These are phyloP conservation scores for Ashinkailepas kermadecensis DNA, from an alignment of 2,888 invertebrate species.

Conservation along the genomic window DNA sequence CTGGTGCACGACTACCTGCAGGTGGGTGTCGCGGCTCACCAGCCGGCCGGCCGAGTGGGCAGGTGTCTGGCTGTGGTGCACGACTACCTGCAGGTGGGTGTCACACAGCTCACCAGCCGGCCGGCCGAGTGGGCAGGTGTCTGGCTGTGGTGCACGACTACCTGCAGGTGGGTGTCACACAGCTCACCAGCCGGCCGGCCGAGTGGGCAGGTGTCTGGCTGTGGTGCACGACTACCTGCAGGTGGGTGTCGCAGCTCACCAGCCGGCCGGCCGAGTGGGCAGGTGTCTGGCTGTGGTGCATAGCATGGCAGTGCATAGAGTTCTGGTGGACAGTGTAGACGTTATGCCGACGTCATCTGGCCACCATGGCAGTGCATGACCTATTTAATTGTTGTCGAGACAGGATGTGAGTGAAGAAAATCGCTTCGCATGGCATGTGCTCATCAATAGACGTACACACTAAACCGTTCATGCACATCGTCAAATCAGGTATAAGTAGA, in stretches of 20 bases:
- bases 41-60: background rate
- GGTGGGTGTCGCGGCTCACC: constrained; percentile 40
- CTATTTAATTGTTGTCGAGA: too few species aligned
- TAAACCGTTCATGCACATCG: too few species aligned
- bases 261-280: background rate
- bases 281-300: background rate
- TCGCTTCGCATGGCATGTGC: too few species aligned
- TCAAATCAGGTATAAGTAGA: too few species aligned
- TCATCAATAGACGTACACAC: too few species aligned
- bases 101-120: background rate
- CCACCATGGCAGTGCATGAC: too few species aligned
- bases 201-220: background rate
- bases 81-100: constrained; percentile 61
- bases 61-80: background rate
- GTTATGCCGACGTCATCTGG: too few species aligned
- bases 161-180: constrained; percentile 50
- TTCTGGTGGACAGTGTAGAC: too few species aligned
- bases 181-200: too few species aligned
- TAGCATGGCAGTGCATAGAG: too few species aligned
- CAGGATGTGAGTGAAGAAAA: too few species aligned
- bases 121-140: background rate
- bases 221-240: constrained; percentile 76
- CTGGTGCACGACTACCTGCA: constrained; percentile 74
- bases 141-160: constrained; percentile 70
- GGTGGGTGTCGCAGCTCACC: constrained; percentile 40